Evolutionary conservation across 2,113 vertebrate genomes (phyloP).

Genomic region (Syrrhaptes paradoxus): DNA sequence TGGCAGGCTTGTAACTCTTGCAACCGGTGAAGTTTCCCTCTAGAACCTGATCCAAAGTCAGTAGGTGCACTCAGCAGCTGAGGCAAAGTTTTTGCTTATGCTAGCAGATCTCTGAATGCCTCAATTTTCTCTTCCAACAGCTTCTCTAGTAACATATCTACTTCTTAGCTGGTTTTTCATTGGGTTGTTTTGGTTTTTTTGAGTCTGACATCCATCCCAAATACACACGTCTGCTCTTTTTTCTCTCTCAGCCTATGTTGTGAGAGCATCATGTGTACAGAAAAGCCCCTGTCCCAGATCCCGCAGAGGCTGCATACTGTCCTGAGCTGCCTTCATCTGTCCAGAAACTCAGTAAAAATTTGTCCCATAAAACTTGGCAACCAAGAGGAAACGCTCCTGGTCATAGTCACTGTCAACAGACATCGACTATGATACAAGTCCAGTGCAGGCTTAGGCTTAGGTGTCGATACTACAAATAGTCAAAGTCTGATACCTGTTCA

Average conservation of each 20-base stretch:
- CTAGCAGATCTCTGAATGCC: neutral
- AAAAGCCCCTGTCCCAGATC: neutral
- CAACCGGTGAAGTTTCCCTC: neutral
- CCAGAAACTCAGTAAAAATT: neutral
- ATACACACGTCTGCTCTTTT: neutral
- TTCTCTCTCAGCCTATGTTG: neutral
- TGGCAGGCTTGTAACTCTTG: neutral
- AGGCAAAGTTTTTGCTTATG: neutral
- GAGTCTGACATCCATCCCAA: neutral
- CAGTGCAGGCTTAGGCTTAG: neutral
- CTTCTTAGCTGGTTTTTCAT: neutral
- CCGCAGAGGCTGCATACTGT: neutral
- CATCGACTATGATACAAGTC: neutral
- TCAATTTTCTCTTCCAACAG: neutral
- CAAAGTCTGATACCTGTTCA: neutral
- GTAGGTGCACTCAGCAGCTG: neutral
- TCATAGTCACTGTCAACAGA: neutral
- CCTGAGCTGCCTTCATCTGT: neutral
- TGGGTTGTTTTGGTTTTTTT: neutral
- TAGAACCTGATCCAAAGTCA: neutral
- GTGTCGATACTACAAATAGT: neutral
- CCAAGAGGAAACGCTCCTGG: neutral
- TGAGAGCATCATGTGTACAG: neutral
- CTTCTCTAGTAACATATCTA: neutral
- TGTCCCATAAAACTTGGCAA: neutral